Percentiles rank a stretch among this genome's conserved stretches.
Evolutionary conservation across 2,797 vertebrate genomes (phyloP).

Genomic region (Phaenicophaeus curvirostris): DNA sequence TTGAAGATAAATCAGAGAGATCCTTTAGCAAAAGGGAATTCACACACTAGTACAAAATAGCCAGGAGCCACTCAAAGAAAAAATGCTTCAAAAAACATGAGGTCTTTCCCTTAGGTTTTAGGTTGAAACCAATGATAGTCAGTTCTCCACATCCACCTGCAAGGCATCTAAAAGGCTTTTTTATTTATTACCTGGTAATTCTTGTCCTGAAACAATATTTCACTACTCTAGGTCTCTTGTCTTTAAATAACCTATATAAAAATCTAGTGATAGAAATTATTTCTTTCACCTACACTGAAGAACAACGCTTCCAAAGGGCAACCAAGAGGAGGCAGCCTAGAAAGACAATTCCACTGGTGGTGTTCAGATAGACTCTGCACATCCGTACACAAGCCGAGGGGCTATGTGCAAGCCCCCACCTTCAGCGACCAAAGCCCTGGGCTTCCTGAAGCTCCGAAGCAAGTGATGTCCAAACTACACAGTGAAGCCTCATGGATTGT

Average conservation of each 20-base stretch:
- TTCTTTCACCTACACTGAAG: neutral
- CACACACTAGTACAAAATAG: neutral
- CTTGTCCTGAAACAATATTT: neutral
- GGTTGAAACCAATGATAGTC: neutral
- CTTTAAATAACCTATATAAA: neutral
- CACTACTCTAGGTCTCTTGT: neutral
- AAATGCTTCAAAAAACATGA: neutral
- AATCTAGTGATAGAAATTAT: neutral
- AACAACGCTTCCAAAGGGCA: neutral
- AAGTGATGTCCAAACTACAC: neutral
- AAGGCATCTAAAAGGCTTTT: neutral
- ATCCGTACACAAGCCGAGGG: neutral
- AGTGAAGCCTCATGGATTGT: neutral
- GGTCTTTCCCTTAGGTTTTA: neutral
- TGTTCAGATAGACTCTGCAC: neutral
- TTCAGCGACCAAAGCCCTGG: neutral
- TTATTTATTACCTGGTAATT: neutral
- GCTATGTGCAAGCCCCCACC: rapidly evolving
- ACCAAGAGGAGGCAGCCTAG: neutral
- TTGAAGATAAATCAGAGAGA: conserved; percentile 24
- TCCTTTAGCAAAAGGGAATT: neutral
- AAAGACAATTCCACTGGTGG: neutral
- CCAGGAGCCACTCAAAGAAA: neutral
- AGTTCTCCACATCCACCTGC: neutral
- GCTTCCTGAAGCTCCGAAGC: neutral